Conservation (phyloP, 2,113 vertebrate genomes). For the Hemicordylus capensis region DNA sequence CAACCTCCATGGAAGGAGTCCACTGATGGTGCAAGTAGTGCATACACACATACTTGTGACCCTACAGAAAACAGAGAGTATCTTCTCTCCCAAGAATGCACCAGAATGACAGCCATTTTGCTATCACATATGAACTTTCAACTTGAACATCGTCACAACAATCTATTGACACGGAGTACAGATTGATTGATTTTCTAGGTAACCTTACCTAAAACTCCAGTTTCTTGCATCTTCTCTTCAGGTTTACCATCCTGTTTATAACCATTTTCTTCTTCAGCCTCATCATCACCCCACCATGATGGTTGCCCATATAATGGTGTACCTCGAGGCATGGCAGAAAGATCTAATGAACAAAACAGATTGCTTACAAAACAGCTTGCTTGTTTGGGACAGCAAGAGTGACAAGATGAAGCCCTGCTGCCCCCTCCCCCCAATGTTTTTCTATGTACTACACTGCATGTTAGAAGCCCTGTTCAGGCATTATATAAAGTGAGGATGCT, state of each 20-base stretch:
- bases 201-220: slow-evolving; percentile 78
- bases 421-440: no score
- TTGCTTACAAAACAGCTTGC: slow-evolving; percentile 28
- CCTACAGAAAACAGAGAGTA: neutral
- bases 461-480: slow-evolving; percentile 24
- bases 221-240: slow-evolving; percentile 83
- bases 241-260: slow-evolving; percentile 86
- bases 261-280: slow-evolving; percentile 90
- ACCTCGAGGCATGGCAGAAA: slow-evolving; percentile 88
- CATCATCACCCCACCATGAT: slow-evolving; percentile 97
- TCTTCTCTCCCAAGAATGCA: neutral
- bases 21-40: no score
- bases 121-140: neutral
- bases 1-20: neutral
- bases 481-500: no score
- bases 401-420: slow-evolving; percentile 26
- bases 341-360: slow-evolving; percentile 72
- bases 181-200: neutral
- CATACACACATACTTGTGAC: neutral
- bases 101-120: neutral
- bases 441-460: slow-evolving; percentile 1
- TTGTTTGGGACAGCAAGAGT: neutral
- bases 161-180: neutral
- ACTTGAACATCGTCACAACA: neutral
- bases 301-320: slow-evolving; percentile 97